Percentiles rank a stretch among this genome's conserved stretches.
Conservation (phyloP, 2,113 vertebrate species). For the Eonycteris spelaea region DNA sequence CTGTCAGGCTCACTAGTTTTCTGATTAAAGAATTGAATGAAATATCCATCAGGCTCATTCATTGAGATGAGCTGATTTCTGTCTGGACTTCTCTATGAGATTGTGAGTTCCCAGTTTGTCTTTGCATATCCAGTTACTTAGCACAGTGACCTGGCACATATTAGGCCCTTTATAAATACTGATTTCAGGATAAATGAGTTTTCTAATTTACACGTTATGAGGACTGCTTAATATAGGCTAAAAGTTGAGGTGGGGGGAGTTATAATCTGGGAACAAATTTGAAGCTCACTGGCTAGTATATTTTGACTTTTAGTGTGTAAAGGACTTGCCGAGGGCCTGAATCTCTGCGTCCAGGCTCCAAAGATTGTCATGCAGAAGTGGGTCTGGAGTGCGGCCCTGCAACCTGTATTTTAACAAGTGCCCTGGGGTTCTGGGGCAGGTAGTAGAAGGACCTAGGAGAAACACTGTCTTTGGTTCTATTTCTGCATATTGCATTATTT, state of each 20-base stretch:
- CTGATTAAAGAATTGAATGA: neutral
- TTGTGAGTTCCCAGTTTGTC: neutral
- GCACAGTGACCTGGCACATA: neutral
- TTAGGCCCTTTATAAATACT: neutral
- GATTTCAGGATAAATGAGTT: neutral
- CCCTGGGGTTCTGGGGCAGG: neutral
- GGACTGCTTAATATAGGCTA: neutral
- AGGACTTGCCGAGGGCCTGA: neutral
- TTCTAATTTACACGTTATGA: neutral
- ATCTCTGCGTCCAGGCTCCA: neutral
- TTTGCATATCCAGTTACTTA: neutral
- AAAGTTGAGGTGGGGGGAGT: neutral
- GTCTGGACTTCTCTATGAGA: neutral
- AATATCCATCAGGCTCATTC: neutral
- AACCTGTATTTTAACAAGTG: neutral
- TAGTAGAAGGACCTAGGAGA: neutral
- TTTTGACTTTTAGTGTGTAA: neutral
- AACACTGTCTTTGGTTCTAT: neutral
- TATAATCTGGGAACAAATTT: neutral
- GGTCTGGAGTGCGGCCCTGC: neutral
- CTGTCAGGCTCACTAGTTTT: neutral
- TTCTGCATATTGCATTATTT: slow-evolving; percentile 31
- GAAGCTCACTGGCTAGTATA: neutral
- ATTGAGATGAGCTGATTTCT: neutral
- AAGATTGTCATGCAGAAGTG: neutral